These are phyloP conservation scores for Lytechinus pictus DNA, from an alignment of 35 echinoderm and acorn worm species.

Conservation along the genomic window DNA sequence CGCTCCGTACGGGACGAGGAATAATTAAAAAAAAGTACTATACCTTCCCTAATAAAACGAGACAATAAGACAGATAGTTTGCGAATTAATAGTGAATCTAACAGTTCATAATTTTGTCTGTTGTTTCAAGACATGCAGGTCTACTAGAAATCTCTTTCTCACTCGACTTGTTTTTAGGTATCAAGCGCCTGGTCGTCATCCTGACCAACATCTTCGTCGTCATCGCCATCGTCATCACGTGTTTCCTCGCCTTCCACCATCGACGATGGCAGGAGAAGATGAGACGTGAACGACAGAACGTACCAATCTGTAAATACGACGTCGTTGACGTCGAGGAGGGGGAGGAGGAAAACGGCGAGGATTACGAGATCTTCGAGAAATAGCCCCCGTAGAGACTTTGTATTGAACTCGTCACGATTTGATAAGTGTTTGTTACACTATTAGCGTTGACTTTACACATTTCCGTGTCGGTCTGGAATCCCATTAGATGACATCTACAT, in stretches of 20 bases:
- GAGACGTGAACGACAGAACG: neutral
- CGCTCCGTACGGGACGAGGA: too few relatives aligned
- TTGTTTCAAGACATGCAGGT: too few relatives aligned
- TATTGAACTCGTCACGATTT: too few relatives aligned
- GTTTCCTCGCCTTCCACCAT: slow-evolving; percentile 16
- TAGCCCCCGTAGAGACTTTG: neutral
- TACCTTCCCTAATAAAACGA: too few relatives aligned
- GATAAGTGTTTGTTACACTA: too few relatives aligned
- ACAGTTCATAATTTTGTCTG: too few relatives aligned
- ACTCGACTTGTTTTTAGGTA: neutral
- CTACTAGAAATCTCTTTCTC: neutral
- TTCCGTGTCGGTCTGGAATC: too few relatives aligned
- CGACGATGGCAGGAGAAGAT: neutral
- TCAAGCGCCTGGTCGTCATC: slow-evolving; percentile 23
- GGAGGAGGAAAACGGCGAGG: neutral
- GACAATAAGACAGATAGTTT: too few relatives aligned
- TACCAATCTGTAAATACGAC: neutral
- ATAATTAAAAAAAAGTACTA: too few relatives aligned
- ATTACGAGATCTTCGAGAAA: neutral
- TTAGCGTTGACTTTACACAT: too few relatives aligned
- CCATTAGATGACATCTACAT: too few relatives aligned
- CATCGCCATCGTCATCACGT: neutral
- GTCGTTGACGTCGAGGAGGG: neutral
- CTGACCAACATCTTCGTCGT: slow-evolving; percentile 11
- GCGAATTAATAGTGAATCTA: too few relatives aligned